These are phyloP conservation scores for Channa striata DNA, from an alignment of 2,797 vertebrate genomes.

Conservation along the genomic window DNA sequence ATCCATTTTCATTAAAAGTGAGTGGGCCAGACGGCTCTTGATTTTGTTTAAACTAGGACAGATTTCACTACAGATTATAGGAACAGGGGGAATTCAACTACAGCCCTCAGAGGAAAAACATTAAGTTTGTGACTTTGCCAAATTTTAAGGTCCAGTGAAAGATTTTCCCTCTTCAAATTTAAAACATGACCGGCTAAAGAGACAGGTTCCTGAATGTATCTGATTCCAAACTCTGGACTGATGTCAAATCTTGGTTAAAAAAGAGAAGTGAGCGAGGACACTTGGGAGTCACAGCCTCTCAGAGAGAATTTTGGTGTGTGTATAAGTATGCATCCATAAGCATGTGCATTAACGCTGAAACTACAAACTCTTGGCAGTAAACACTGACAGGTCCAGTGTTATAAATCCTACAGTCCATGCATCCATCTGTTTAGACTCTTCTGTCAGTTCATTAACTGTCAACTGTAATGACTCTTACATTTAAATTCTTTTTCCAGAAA, in stretches of 20 bases:
- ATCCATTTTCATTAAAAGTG: slow-evolving; percentile 11
- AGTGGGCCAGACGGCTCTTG: neutral
- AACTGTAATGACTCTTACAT: slow-evolving; percentile 8
- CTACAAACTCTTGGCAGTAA: slow-evolving; percentile 54
- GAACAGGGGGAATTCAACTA: slow-evolving; percentile 20
- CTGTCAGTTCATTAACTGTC: slow-evolving; percentile 51
- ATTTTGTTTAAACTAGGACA: slow-evolving; percentile 3
- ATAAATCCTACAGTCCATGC: slow-evolving; percentile 57
- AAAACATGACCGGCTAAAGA: slow-evolving; percentile 33
- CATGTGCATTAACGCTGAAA: slow-evolving; percentile 42
- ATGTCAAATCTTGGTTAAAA: slow-evolving; percentile 6
- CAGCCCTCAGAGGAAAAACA: neutral
- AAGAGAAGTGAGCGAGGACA: slow-evolving; percentile 11
- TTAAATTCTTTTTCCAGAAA: neutral
- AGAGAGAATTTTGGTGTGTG: slow-evolving; percentile 30
- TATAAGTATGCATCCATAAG: slow-evolving; percentile 10
- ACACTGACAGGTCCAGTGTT: slow-evolving; percentile 36
- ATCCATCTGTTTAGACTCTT: slow-evolving; percentile 66
- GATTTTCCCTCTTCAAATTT: slow-evolving; percentile 32
- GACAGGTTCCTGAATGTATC: slow-evolving; percentile 8
- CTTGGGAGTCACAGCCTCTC: slow-evolving; percentile 43
- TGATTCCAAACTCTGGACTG: slow-evolving; percentile 3
- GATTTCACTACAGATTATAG: slow-evolving; percentile 9
- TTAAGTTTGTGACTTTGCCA: slow-evolving; percentile 26
- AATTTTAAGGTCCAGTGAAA: slow-evolving; percentile 30